Base-by-base conservation (phyloP, 2,113 vertebrate genomes). In the Himantopus leucocephalus region DNA sequence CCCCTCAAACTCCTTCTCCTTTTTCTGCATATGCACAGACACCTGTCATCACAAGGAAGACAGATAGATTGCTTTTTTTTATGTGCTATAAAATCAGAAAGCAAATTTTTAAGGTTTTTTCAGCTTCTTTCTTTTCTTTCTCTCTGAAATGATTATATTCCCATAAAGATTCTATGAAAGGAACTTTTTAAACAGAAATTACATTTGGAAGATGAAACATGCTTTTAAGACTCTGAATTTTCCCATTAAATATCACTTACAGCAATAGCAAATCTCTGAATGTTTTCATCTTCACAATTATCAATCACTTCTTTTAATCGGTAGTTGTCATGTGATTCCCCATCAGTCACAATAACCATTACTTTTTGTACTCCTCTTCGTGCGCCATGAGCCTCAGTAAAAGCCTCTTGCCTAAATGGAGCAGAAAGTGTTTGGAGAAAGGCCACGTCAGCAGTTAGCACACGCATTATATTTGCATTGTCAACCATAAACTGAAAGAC, bases 261-360 rank as follows among this genome's bases (percentile, higher is more conserved):
- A 89, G 99, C 99, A 77, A 99, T 99, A 89, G 99, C 98, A 97
- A 99, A 99, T 84, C 99, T 98, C 96, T 99, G 98, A 90, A 99
- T 99, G 83, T 93, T 97, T 78, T 99, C 99, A 0, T 98, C 24
- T 24, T 99, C 97, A 83, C 99, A 99, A 14, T 98, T 90, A 20
- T 95, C 19, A 45, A 99, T 99, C 94, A 99, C 99, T 10, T 92
- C 18, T 8, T 97, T 34, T 32, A 99, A 97, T 26, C 85, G 96
- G 80, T 99, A 91, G 91, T 96, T 98, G 96, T 99, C 99, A 32
- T 99, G 99, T 63, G 99, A 99, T 96, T 99, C 99, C 39, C 99
- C 99, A 43, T 99, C 99, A 6, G 99, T 99, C 95, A 99, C 99
- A 80, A 99, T 99, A 88, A 99, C 99, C 99, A 99, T 99, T 76